phyloP scores from a whole-genome alignment of 2,888 invertebrate genomes.

The Gastracanthus pulcherrimus region DNA sequence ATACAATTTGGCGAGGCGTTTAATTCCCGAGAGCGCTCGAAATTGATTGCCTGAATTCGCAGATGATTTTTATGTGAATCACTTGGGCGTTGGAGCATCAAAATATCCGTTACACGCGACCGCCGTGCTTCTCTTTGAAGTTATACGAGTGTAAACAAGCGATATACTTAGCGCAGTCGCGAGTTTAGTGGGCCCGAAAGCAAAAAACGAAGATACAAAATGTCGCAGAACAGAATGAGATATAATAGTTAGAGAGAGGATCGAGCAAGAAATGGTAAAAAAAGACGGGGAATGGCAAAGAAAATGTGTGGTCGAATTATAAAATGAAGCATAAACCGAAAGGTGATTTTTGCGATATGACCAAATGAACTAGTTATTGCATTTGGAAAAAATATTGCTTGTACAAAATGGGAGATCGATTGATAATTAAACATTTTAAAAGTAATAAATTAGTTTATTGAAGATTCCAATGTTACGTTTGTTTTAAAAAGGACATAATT shows the following conservation, averaged over 20 bases:
- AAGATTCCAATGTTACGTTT: too few species aligned
- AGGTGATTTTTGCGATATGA: too few species aligned
- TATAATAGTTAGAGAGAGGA: neutral
- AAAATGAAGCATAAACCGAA: too few species aligned
- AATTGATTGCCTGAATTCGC: conserved; percentile 37
- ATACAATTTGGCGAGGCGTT: conserved; percentile 13
- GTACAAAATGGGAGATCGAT: too few species aligned
- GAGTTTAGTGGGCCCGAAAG: conserved; percentile 20
- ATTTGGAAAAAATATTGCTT: too few species aligned
- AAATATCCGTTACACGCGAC: conserved; percentile 40
- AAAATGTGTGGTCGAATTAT: too few species aligned
- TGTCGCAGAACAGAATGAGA: conserved; percentile 4
- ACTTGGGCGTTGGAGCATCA: conserved; percentile 39
- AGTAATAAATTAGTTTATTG: too few species aligned
- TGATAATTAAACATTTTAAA: too few species aligned
- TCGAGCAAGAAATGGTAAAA: neutral
- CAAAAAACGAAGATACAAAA: conserved; percentile 45
- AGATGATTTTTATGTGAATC: conserved; percentile 39
- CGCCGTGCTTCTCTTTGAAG: conserved; percentile 64
- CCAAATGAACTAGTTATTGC: too few species aligned
- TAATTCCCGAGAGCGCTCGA: neutral
- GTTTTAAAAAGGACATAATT: too few species aligned
- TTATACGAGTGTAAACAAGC: conserved; percentile 74
- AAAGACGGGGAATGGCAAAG: neutral
- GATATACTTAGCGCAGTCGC: conserved; percentile 65